Evolutionary conservation across 1,140 invertebrate species (phyloP).

Genomic region (Cyclina sinensis): DNA sequence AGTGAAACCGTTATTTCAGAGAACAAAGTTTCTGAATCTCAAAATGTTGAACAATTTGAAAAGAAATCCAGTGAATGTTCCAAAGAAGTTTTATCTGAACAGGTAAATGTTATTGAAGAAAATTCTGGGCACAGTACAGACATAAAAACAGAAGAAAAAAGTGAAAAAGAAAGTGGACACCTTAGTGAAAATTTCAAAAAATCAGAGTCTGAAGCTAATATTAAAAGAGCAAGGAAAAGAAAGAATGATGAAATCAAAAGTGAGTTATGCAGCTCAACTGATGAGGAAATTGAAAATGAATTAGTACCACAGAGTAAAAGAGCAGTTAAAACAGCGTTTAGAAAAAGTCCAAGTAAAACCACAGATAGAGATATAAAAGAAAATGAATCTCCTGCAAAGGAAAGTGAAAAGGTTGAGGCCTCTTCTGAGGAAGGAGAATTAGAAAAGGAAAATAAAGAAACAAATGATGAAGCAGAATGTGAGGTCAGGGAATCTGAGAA

Average conservation of each 20-base stretch:
- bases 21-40: not conserved
- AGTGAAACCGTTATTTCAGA: no score
- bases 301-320: slow-evolving; percentile 28
- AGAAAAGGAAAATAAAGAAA: slow-evolving; percentile 1
- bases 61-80: not conserved
- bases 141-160: not conserved
- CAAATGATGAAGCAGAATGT: not conserved
- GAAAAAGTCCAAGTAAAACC: slow-evolving; percentile 2
- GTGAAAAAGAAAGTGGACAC: not conserved
- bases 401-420: not conserved
- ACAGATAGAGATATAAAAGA: not conserved
- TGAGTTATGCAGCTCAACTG: slow-evolving; percentile 1
- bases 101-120: not conserved
- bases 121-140: not conserved
- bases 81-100: not conserved
- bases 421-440: not conserved
- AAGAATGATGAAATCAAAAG: slow-evolving; percentile 24
- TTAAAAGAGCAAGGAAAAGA: slow-evolving; percentile 49
- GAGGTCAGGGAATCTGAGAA: not conserved
- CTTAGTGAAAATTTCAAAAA: not conserved
- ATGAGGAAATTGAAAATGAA: slow-evolving; percentile 29
- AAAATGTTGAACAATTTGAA: not conserved
- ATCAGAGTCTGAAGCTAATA: not conserved
- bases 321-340: not conserved
- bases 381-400: not conserved